Evolutionary conservation across 1,140 invertebrate genomes (phyloP), one percentile per base, ranked within the genome.

Genomic region (Oppia nitens): DNA sequence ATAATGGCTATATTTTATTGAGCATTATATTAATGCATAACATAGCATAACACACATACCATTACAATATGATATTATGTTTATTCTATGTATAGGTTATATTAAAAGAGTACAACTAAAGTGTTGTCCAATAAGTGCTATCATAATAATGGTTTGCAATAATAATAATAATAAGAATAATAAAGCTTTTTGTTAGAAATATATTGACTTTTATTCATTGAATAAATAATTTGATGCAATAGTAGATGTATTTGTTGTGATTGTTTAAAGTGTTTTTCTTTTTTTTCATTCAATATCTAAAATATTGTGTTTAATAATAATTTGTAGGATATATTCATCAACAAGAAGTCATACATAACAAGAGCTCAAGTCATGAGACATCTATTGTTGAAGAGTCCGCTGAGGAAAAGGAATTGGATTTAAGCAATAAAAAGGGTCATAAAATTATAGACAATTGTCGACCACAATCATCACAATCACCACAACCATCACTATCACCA

Each of bases 381-480:
- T 40, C 32, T 40, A 40, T 40, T 40, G 32, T 6, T 17, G 32
- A 40, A 9, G 32, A 40, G 32, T 40, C 32, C 32, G 6, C 32
- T 9, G 32, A 40, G 32, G 32, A 40, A 40, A 40, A 40, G 17
- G 32, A 40, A 40, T 40, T 40, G 32, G 48, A 54, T 45, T 47
- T 57, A 40, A 57, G 56, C 25, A 56, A 47, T 49, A 56, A 56
- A 29, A 56, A 56, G 28, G 32, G 32, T 17, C 6, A 40, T 40
- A 40, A 40, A 40, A 40, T 9, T 40, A 40, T 40, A 40, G 17
- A 40, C 17, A 40, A 40, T 40, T 40, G 32, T 45, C 20, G 20
- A 21, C n/a, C 12, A 47, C 29, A 9, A 6, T 25, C 49, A 26
- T 11, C 49, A 26, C 24, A 20, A 50, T 20, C 20, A 50, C 20